Conservation (phyloP, 2,888 invertebrate genomes). For the Arge pagana region DNA sequence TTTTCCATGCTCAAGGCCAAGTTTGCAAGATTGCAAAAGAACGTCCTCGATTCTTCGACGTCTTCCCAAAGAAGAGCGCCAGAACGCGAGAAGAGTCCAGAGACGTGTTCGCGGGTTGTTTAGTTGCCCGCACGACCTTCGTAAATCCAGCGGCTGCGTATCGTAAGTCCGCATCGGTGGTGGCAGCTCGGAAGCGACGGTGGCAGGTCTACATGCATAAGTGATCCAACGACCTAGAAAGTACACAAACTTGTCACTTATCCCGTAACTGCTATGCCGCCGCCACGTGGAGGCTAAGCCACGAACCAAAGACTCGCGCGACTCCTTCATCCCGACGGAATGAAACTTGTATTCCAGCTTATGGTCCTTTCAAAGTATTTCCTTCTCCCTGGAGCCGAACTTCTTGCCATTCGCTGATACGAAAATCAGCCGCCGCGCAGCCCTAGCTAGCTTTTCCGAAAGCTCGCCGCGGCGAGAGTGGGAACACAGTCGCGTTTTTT, state of each 20-base stretch:
- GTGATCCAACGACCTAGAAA: constrained; percentile 42
- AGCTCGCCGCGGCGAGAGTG: too few relatives aligned
- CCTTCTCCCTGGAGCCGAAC: too few relatives aligned
- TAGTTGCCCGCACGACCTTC: too few relatives aligned
- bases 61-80: background rate
- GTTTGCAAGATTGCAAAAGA: too few relatives aligned
- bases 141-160: constrained; percentile 14
- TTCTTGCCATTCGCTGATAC: too few relatives aligned
- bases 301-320: background rate
- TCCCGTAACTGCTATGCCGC: constrained; percentile 41
- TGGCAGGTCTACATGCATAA: constrained; percentile 39
- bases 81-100: background rate
- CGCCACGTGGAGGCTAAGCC: constrained; percentile 10
- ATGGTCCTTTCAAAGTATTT: too few relatives aligned
- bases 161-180: constrained; percentile 16
- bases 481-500: too few relatives aligned
- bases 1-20: too few relatives aligned
- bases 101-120: too few relatives aligned
- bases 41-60: too few relatives aligned
- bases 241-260: constrained; percentile 52
- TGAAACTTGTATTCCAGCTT: constrained; percentile 21
- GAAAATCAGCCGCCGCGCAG: too few relatives aligned
- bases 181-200: constrained; percentile 5
- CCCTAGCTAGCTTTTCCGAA: too few relatives aligned
- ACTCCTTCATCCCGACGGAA: constrained; percentile 19